Evolutionary conservation across 1,140 invertebrate genomes (phyloP).

Genomic region (Leptonema lineaticorne): DNA sequence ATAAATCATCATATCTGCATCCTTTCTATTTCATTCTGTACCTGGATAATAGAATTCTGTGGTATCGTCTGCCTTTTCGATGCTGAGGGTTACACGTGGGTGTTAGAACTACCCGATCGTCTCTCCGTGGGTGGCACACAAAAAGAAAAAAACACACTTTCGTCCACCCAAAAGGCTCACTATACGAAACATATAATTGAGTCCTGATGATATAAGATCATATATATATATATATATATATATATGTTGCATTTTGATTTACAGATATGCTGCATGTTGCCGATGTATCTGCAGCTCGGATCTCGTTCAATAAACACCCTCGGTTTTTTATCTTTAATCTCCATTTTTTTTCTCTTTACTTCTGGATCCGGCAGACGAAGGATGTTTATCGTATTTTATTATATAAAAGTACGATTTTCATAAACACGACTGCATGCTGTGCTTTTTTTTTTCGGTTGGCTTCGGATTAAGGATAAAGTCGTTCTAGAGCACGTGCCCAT

Average conservation of each 20-base stretch:
- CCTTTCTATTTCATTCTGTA: not conserved
- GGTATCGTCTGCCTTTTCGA: not conserved
- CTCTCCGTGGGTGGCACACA: conserved; percentile 24
- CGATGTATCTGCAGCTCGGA: too few species aligned
- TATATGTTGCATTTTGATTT: too few species aligned
- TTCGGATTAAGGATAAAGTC: conserved; percentile 16
- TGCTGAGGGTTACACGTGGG: conserved; percentile 5
- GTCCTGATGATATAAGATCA: too few species aligned
- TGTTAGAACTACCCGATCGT: not conserved
- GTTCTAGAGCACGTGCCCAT: conserved; percentile 15
- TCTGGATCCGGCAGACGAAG: not conserved
- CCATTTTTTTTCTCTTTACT: too few species aligned
- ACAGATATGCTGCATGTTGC: too few species aligned
- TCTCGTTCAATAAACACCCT: too few species aligned
- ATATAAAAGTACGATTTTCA: not conserved
- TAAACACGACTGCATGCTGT: not conserved
- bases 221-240: too few species aligned
- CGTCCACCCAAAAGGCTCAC: too few species aligned
- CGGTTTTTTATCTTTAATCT: too few species aligned
- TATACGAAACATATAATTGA: too few species aligned
- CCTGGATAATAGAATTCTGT: not conserved
- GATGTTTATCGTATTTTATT: conserved; percentile 4
- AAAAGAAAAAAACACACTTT: too few species aligned
- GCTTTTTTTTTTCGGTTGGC: not conserved
- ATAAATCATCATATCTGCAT: conserved; percentile 1